Evolutionary conservation across 2,888 invertebrate genomes (phyloP), one percentile per base, ranked within the genome.

Genomic region (Dryobota labecula): DNA sequence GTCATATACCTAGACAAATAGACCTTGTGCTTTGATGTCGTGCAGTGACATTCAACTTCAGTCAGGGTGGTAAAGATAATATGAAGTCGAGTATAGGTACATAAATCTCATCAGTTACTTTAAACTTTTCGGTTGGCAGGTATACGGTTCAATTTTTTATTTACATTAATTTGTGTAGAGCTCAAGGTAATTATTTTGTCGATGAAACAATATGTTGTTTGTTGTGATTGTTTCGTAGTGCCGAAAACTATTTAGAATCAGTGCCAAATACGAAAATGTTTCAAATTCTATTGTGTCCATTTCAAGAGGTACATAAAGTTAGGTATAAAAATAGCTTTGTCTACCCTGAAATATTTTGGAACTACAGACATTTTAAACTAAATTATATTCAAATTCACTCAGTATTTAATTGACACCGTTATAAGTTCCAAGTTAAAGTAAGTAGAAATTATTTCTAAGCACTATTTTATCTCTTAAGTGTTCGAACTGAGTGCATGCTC

Each of bases 221-320:
- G 20, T 57, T 27, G 30, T 3, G 11, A 30, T 53, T 30, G 20
- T 73, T 61, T 15, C 15, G 5, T 38, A 51, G 5, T 41, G 5
- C 2, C 5, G 24, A 64, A 64, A 73, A 43, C 24, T 49, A 64
- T 74, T 49, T 24, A 56, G 8, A 63, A 30, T 75, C 15, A 36
- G 5, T 49, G 41, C 54, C 41, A 27, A 49, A n/a, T 47, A 64
- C 41, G 5, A 49, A 64, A 49, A n/a, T 20, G 13, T 5, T 33
- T 41, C 5, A 13, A 49, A 41, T 47, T 41, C 27, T 47, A 56
- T 72, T 64, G 47, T 74, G 13, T 20, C 18, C 41, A 20, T 43
- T 56, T 27, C n/a, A n/a, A 64, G 43, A 75, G n/a, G 11, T 43
- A 15, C 8, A 13, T 41, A 18, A 36, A 54, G 54, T 56, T 43